Percentiles rank a stretch among this genome's conserved stretches.
Evolutionary conservation across 2,888 invertebrate species (phyloP).

Genomic region (Epiblema foenella): DNA sequence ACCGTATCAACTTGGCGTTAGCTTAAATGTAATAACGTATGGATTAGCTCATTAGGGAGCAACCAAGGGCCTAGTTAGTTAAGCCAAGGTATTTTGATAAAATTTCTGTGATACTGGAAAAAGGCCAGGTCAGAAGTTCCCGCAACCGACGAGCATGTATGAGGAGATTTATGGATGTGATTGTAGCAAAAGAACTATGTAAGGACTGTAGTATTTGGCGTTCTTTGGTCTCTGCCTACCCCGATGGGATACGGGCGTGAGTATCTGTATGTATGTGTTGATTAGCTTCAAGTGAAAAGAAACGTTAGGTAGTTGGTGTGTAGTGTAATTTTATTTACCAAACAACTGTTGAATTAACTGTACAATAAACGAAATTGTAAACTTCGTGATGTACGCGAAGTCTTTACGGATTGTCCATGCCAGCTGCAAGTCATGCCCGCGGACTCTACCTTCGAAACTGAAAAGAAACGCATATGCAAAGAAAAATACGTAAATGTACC

Average conservation of each 20-base stretch:
- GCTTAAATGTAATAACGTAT: not conserved
- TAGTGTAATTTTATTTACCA: constrained; percentile 23
- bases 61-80: too few species aligned
- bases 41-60: too few species aligned
- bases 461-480: constrained; percentile 67
- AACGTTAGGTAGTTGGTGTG: constrained; percentile 9
- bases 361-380: constrained; percentile 53
- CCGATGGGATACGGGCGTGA: too few species aligned
- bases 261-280: too few species aligned
- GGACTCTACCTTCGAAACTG: constrained; percentile 66
- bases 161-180: too few species aligned
- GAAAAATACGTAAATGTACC: constrained; percentile 58
- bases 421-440: constrained; percentile 68
- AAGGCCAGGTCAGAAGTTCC: too few species aligned
- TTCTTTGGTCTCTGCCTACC: too few species aligned
- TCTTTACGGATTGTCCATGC: constrained; percentile 54
- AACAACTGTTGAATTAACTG: constrained; percentile 26
- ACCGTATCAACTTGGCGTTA: constrained; percentile 33
- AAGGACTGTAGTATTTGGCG: too few species aligned
- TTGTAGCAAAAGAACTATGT: too few species aligned
- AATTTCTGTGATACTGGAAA: too few species aligned
- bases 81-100: too few species aligned
- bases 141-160: too few species aligned
- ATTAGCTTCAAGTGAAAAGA: not conserved
- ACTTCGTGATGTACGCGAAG: constrained; percentile 63